Percentiles rank a stretch among this genome's conserved stretches.
phyloP scores from a whole-genome alignment of 2,888 invertebrate genomes.

The Diplazon laetatorius region DNA sequence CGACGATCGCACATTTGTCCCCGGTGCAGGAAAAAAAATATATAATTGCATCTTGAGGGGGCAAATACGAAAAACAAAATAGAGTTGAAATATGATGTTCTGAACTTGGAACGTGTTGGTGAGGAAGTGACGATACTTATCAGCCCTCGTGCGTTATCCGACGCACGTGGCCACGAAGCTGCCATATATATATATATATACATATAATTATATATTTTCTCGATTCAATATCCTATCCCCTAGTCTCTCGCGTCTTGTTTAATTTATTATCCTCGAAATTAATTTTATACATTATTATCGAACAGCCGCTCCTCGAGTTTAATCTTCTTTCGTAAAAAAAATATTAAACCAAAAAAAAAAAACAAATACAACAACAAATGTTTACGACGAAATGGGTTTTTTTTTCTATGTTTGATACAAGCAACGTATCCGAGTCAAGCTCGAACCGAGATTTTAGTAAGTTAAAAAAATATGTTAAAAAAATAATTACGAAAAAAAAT shows the following conservation, averaged over 20 bases:
- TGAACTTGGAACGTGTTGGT: constrained; percentile 53
- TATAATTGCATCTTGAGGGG: not conserved
- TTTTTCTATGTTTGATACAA: constrained; percentile 52
- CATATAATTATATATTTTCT: constrained; percentile 34
- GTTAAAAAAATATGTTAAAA: constrained; percentile 58
- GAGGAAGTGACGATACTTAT: constrained; percentile 48
- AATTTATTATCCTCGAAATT: constrained; percentile 37
- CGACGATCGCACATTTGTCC: constrained; percentile 20
- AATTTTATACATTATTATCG: constrained; percentile 50
- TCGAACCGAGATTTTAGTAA: constrained; percentile 62
- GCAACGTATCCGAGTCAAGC: constrained; percentile 42
- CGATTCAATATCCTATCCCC: constrained; percentile 52
- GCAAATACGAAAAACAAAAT: constrained; percentile 7
- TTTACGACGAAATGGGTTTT: constrained; percentile 36
- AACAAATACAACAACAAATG: constrained; percentile 13
- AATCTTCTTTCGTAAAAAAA: constrained; percentile 46
- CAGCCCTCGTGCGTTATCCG: constrained; percentile 47
- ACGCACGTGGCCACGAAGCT: constrained; percentile 52
- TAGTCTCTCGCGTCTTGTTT: constrained; percentile 52
- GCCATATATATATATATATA: constrained; percentile 52
- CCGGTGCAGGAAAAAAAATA: constrained; percentile 22
- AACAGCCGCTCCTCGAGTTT: constrained; percentile 8
- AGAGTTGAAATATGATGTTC: constrained; percentile 49
- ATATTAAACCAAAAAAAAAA: too few relatives aligned
- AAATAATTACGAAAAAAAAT: constrained; percentile 4